These are phyloP conservation scores for Chamaetylas fuelleborni DNA, from an alignment of 2,113 vertebrate species.

Conservation along the genomic window DNA sequence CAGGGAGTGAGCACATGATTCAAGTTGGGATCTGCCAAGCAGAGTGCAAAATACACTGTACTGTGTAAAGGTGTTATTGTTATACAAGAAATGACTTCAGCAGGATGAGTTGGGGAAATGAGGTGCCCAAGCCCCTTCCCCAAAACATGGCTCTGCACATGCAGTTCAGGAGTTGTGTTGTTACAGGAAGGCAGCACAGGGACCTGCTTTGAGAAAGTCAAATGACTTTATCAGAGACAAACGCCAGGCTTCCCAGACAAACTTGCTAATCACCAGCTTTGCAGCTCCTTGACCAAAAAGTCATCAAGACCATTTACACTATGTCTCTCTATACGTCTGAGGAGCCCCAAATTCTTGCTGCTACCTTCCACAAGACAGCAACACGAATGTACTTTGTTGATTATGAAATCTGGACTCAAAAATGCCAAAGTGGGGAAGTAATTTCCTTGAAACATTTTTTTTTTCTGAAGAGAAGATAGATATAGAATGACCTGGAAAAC, in stretches of 20 bases:
- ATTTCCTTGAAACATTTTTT: background rate
- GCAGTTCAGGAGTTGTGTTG: background rate
- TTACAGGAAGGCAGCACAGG: background rate
- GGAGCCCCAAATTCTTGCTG: background rate
- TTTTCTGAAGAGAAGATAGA: background rate
- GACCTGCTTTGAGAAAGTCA: background rate
- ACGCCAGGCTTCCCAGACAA: background rate
- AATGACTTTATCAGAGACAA: background rate
- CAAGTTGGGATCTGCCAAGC: background rate
- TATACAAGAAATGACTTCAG: background rate
- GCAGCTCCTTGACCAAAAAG: background rate
- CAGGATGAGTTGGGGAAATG: background rate
- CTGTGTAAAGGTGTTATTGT: background rate
- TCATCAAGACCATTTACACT: background rate
- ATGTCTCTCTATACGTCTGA: background rate
- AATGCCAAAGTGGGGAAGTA: background rate
- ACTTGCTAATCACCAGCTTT: background rate
- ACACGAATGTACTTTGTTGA: background rate
- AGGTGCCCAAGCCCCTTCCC: background rate
- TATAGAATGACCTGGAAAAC: background rate
- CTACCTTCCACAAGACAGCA: background rate
- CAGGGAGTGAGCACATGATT: fast-evolving
- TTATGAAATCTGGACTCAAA: background rate
- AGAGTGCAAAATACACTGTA: background rate
- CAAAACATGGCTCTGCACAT: background rate